A percentile compares a stretch with the other conserved stretches of the same genome.
Conservation (phyloP, 2,797 vertebrate genomes). For the Sarcoramphus papa region DNA sequence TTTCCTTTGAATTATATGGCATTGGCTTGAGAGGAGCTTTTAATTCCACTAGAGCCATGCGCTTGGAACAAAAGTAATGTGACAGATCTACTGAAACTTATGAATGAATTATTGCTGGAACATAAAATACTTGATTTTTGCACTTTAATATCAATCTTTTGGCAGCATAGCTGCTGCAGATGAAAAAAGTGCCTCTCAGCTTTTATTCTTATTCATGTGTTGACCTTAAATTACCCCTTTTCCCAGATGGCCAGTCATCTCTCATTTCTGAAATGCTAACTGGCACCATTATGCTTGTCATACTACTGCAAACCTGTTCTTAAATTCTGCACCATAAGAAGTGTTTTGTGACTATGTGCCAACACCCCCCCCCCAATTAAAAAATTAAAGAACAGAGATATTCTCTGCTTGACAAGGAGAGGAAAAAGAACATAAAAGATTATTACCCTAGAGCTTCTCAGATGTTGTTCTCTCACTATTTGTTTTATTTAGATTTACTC, state of each 20-base stretch:
- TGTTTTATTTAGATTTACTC: background rate
- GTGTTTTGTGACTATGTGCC: background rate
- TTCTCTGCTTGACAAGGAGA: background rate
- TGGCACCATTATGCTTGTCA: background rate
- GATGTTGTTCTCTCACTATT: background rate
- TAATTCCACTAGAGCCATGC: background rate
- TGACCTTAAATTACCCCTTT: slow-evolving; percentile 32
- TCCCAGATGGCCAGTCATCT: slow-evolving; percentile 30
- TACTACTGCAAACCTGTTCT: background rate
- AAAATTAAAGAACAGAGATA: background rate
- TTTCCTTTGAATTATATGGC: background rate
- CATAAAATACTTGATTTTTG: slow-evolving; percentile 32
- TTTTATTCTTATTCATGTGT: slow-evolving; percentile 14
- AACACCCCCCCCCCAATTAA: background rate
- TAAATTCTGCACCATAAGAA: background rate
- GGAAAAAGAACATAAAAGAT: background rate
- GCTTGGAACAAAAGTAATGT: slow-evolving; percentile 44
- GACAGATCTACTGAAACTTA: slow-evolving; percentile 40
- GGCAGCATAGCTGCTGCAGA: slow-evolving; percentile 10
- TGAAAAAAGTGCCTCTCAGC: background rate
- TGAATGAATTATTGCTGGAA: slow-evolving; percentile 49
- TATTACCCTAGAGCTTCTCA: background rate
- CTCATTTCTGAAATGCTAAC: slow-evolving; percentile 38
- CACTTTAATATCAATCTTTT: slow-evolving; percentile 45
- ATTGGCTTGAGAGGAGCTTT: slow-evolving; percentile 20